phyloP scores from a whole-genome alignment of 2,113 vertebrate species.

The Poeciliopsis turrubarensis region DNA sequence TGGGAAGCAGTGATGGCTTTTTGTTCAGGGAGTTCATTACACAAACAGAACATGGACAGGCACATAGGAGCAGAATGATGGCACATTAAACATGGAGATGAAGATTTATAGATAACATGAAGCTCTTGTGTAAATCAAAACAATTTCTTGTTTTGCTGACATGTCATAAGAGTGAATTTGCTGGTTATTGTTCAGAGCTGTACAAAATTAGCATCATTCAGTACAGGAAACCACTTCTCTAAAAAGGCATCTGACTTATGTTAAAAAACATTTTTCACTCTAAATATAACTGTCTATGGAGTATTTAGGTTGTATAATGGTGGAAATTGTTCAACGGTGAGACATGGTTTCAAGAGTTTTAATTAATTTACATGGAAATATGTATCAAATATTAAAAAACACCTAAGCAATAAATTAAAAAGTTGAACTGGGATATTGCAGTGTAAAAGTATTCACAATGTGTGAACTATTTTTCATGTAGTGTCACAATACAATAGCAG shows the following conservation, averaged over 20 bases:
- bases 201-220: not conserved
- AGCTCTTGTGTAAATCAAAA: constrained; percentile 7
- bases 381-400: no score
- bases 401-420: no score
- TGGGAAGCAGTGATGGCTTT: not conserved
- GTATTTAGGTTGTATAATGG: no score
- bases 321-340: not conserved
- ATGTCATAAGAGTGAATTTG: constrained; percentile 11
- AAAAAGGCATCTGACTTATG: not conserved
- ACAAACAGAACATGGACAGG: constrained; percentile 2
- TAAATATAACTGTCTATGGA: no score
- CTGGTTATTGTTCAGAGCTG: constrained; percentile 5
- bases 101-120: constrained; percentile 15
- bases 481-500: no score
- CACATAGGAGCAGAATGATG: constrained; percentile 16
- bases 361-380: no score
- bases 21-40: constrained; percentile 9
- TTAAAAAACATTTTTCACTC: no score
- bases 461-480: no score
- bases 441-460: no score
- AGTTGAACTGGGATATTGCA: no score
- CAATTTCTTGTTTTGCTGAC: constrained; percentile 11
- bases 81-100: not conserved
- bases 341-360: not conserved
- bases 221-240: not conserved